These are phyloP conservation scores for Bombus confusus DNA, from an alignment of 1,140 invertebrate genomes.

Conservation along the genomic window DNA sequence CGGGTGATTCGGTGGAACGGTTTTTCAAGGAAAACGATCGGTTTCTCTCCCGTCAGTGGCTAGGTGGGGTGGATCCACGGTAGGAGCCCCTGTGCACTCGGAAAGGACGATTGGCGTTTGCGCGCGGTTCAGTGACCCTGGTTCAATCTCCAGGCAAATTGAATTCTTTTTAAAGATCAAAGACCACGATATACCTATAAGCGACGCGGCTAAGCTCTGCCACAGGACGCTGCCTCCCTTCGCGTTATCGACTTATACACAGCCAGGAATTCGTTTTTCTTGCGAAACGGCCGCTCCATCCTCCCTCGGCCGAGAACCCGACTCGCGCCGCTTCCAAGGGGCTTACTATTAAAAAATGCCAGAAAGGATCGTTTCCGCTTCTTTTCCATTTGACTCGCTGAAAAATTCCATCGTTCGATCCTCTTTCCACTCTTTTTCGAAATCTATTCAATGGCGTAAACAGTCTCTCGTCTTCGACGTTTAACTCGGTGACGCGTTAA, in stretches of 20 bases:
- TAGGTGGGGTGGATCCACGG: constrained; percentile 13
- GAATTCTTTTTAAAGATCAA: constrained; percentile 81
- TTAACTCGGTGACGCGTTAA: not conserved
- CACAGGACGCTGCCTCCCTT: constrained; percentile 13
- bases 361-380: not conserved
- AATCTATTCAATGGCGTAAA: not conserved
- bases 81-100: constrained; percentile 22
- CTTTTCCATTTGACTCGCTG: not conserved
- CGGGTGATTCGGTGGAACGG: constrained; percentile 47
- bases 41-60: constrained; percentile 21
- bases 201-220: constrained; percentile 33
- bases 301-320: not conserved
- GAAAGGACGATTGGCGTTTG: constrained; percentile 49
- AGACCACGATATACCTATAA: constrained; percentile 72
- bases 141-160: constrained; percentile 80
- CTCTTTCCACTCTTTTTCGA: not conserved
- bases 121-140: constrained; percentile 73
- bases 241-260: constrained; percentile 51
- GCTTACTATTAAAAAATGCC: constrained; percentile 18
- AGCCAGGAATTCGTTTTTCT: constrained; percentile 52
- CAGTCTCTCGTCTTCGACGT: not conserved
- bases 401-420: not conserved
- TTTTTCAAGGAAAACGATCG: constrained; percentile 61
- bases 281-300: constrained; percentile 15
- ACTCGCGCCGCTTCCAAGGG: not conserved